These are phyloP conservation scores for Apaloderma vittatum DNA, from an alignment of 2,113 vertebrate species.

Conservation along the genomic window DNA sequence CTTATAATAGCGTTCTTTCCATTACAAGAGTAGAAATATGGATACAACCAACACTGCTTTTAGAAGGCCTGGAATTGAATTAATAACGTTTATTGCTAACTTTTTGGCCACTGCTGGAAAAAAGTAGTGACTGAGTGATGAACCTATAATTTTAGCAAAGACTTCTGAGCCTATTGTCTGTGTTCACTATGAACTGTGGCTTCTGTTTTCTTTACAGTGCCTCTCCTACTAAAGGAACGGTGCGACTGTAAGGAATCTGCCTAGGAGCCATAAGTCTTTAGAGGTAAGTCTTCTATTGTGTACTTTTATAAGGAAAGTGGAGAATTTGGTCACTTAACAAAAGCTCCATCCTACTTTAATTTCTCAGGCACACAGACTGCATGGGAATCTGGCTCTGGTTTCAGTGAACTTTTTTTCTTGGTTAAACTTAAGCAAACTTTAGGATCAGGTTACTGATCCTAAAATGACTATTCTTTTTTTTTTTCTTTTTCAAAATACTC, in stretches of 20 bases:
- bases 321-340: neutral
- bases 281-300: neutral
- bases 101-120: neutral
- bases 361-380: neutral
- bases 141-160: slow-evolving; percentile 1
- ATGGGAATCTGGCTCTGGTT: neutral
- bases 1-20: neutral
- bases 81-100: neutral
- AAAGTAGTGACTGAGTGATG: neutral
- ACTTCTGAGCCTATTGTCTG: neutral
- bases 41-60: neutral
- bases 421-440: slow-evolving; percentile 9
- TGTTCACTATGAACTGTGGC: neutral
- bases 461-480: neutral
- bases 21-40: neutral
- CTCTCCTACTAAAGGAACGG: neutral
- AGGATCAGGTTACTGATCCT: slow-evolving; percentile 19
- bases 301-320: neutral
- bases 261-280: neutral
- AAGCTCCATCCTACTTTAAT: neutral
- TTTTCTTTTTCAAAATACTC: slow-evolving; percentile 22
- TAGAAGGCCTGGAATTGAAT: neutral
- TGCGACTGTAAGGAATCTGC: neutral
- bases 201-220: neutral
- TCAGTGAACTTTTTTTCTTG: neutral